A percentile compares a stretch with the other conserved stretches of the same genome.
Conservation (phyloP, 2,797 vertebrate species). For the Cyclopterus lumpus region DNA sequence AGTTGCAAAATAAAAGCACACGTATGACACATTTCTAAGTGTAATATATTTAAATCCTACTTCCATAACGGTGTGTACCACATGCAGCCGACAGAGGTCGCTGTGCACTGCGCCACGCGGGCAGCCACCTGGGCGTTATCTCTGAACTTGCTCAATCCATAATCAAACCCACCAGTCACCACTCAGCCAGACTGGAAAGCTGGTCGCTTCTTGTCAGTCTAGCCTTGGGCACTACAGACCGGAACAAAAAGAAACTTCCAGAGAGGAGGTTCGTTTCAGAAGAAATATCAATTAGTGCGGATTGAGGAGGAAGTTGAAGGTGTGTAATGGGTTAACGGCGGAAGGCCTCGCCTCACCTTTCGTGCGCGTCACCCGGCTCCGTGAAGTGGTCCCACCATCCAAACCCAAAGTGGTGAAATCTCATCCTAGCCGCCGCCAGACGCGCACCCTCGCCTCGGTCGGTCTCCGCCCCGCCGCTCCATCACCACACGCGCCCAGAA, state of each 20-base stretch:
- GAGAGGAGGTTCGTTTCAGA: not conserved
- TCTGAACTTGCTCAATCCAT: conserved; percentile 59
- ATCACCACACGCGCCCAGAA: conserved; percentile 33
- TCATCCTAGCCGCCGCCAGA: conserved; percentile 42
- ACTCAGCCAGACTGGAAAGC: not conserved
- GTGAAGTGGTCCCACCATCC: conserved; percentile 56
- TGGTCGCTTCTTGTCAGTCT: not conserved
- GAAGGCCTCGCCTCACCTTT: conserved; percentile 77
- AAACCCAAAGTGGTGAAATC: conserved; percentile 16
- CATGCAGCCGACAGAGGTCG: conserved; percentile 54
- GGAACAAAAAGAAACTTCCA: not conserved
- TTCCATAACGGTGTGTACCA: too few species aligned
- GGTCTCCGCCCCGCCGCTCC: conserved; percentile 59
- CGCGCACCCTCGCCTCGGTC: conserved; percentile 56
- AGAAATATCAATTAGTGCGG: conserved; percentile 2
- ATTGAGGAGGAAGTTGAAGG: conserved; percentile 55
- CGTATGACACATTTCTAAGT: accelerated
- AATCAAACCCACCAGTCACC: conserved; percentile 28
- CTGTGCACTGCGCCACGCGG: conserved; percentile 16
- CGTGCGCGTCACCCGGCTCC: conserved; percentile 66
- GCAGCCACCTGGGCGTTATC: conserved; percentile 74
- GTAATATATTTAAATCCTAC: not conserved
- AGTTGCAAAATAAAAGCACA: not conserved
- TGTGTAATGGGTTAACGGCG: conserved; percentile 69
- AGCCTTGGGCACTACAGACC: not conserved